Evolutionary conservation across 2,888 invertebrate species (phyloP).

Genomic region (Nymphalis c-album): DNA sequence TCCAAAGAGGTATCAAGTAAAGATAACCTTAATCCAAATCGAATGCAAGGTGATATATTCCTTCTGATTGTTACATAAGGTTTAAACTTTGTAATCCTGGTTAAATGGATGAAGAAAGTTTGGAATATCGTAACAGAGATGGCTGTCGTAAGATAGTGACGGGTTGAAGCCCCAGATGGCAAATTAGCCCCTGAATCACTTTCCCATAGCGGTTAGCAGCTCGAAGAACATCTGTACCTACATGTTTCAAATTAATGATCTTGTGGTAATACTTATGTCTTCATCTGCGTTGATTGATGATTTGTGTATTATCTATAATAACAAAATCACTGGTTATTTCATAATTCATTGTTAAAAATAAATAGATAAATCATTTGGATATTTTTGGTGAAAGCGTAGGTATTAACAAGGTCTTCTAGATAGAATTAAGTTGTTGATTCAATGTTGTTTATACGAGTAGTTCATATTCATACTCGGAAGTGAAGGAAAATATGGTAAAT

Average conservation of each 20-base stretch:
- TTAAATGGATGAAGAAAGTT: conserved; percentile 36
- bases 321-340: too few relatives aligned
- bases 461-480: too few relatives aligned
- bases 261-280: conserved; percentile 31
- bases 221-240: conserved; percentile 33
- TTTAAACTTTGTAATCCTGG: conserved; percentile 34
- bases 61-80: conserved; percentile 31
- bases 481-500: too few relatives aligned
- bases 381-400: too few relatives aligned
- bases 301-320: not conserved
- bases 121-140: conserved; percentile 31
- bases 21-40: conserved; percentile 15
- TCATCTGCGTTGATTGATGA: conserved; percentile 28
- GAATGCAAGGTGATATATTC: conserved; percentile 23
- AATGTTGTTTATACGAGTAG: too few relatives aligned
- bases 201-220: conserved; percentile 37
- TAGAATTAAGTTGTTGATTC: too few relatives aligned
- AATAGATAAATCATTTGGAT: too few relatives aligned
- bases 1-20: not conserved
- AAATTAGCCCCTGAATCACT: conserved; percentile 42
- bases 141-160: conserved; percentile 36
- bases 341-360: too few relatives aligned
- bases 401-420: too few relatives aligned
- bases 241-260: conserved; percentile 35
- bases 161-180: conserved; percentile 40